Conservation (phyloP, 2,888 invertebrate species). For the Schizotus pectinicornis region DNA sequence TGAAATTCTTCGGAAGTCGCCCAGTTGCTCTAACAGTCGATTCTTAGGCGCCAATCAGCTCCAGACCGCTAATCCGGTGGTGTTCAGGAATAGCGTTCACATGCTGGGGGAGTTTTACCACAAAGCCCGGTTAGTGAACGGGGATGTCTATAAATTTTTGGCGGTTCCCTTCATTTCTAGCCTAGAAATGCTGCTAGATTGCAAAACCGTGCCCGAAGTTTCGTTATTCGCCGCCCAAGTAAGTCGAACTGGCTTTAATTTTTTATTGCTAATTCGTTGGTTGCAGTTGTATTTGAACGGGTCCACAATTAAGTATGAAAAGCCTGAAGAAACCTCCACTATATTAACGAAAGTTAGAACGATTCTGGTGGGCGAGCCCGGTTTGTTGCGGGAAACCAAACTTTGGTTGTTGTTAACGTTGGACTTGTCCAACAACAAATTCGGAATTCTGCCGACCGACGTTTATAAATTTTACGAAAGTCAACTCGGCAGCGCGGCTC, state of each 20-base stretch:
- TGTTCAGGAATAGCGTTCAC: constrained; percentile 54
- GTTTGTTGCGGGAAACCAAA: constrained; percentile 51
- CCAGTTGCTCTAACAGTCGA: not conserved
- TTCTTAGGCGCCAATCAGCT: constrained; percentile 37
- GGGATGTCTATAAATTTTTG: constrained; percentile 44
- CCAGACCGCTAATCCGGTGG: constrained; percentile 39
- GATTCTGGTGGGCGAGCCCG: constrained; percentile 49
- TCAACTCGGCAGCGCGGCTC: constrained; percentile 50
- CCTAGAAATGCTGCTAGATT: constrained; percentile 56
- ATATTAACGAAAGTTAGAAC: constrained; percentile 51
- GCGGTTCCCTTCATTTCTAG: constrained; percentile 52
- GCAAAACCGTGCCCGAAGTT: constrained; percentile 51
- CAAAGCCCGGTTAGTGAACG: constrained; percentile 46
- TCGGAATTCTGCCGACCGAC: constrained; percentile 51
- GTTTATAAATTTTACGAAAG: constrained; percentile 54
- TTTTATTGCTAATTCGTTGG: constrained; percentile 8
- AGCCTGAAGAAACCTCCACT: constrained; percentile 47
- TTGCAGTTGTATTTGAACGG: constrained; percentile 56
- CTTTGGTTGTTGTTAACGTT: constrained; percentile 56
- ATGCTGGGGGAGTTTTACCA: constrained; percentile 55
- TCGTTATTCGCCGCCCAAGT: constrained; percentile 57
- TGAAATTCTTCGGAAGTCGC: not conserved
- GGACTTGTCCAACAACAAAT: constrained; percentile 55
- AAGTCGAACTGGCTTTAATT: constrained; percentile 23
- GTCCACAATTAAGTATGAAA: constrained; percentile 42